Base-by-base conservation (phyloP, 2,888 invertebrate species). In the Tanypteryx hageni region DNA sequence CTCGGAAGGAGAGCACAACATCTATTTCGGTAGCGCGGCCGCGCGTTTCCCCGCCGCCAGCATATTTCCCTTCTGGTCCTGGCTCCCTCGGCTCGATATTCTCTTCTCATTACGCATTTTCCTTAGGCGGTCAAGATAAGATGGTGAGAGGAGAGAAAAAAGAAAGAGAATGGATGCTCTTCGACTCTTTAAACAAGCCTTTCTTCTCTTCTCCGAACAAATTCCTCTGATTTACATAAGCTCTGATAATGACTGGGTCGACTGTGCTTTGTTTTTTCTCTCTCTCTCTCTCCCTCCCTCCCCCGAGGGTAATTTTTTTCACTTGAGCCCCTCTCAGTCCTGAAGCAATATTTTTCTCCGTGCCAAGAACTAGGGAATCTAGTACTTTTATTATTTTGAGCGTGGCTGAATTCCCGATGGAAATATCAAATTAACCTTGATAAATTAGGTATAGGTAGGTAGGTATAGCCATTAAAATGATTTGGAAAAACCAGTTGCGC, bases 171-270 rank as follows among this genome's bases (percentile, higher is more conserved):
- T 22, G 18, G 5, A n/a, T 22, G 68, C 22, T n/a, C 8, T n/a
- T 22, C 76, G 4, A 27, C 76, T 76, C 76, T 76, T 76, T 76
- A 76, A 76, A 76, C 27, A 27, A 22, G 11, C 22, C 11, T 76
- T 44, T 44, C 76, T 27, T 27, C 10, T 76, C 76, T 76, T 22
- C 76, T 76, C 27, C 76, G 27, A 76, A 22, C 22, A 27, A 76
- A 76, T 27, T 27, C 27, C 4, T 27, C 27, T 27, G 76, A 76
- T 76, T 76, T 76, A 76, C 76, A 76, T 76, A 76, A 76, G 76
- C 76, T 27, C 76, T 76, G 76, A 76, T 76, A 76, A 76, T 27
- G 76, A 68, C n/a, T 68, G 18, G 68, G n/a, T 9, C 68, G 68
- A 76, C 44, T 44, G 44, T 5, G 44, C 44, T 44, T 44, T 44